Conservation (phyloP, 1,140 invertebrate genomes). For the Macrocentrus cingulum region DNA sequence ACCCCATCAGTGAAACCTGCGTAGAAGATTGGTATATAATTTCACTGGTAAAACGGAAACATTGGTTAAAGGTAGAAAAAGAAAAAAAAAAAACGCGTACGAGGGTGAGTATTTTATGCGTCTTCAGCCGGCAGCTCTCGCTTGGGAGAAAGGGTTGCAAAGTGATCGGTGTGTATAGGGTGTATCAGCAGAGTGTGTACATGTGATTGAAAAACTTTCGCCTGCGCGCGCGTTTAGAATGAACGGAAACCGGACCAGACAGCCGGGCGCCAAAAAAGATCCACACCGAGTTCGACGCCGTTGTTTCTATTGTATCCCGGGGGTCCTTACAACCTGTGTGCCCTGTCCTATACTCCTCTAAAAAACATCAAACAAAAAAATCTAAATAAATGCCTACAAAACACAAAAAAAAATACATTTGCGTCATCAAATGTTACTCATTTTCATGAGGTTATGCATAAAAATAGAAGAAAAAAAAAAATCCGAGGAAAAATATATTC, state of each 20-base stretch:
- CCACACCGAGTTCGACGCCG: conserved; percentile 29
- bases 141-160: neutral
- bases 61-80: too few relatives aligned
- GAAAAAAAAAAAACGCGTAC: too few relatives aligned
- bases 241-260: conserved; percentile 49
- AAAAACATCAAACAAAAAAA: too few relatives aligned
- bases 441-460: neutral
- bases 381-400: too few relatives aligned
- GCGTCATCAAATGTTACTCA: neutral
- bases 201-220: conserved; percentile 38
- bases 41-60: too few relatives aligned
- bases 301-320: neutral
- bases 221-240: conserved; percentile 25
- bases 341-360: too few relatives aligned
- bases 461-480: neutral
- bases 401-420: too few relatives aligned
- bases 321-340: neutral
- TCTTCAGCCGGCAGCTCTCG: too few relatives aligned
- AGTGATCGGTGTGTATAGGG: neutral
- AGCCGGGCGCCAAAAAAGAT: conserved; percentile 44
- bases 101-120: too few relatives aligned
- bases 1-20: too few relatives aligned
- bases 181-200: too few relatives aligned
- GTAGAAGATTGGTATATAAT: too few relatives aligned
- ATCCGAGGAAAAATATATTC: neutral